Base-by-base conservation (phyloP, 1,140 invertebrate genomes). In the Odontomachus brunneus region DNA sequence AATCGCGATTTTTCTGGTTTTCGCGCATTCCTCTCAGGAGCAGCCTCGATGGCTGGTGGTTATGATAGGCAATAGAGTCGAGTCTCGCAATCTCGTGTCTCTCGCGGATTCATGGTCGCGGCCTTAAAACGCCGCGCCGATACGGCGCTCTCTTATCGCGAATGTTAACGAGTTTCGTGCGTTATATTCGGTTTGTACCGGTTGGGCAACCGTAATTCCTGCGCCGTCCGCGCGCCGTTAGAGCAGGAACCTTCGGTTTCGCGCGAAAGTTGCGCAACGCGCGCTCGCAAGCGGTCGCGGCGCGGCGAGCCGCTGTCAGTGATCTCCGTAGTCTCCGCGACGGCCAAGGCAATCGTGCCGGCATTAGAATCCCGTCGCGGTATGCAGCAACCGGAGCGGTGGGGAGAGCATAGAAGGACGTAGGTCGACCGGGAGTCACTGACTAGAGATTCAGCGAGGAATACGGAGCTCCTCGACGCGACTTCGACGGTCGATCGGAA, bases 221-320 rank as follows among this genome's bases (percentile, higher is more conserved):
- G 66, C 22, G 24, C 17, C 57, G 57, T 26, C 71, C 85, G n/a
- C n/a, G n/a, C n/a, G n/a, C n/a, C n/a, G 85, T 87, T 86, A 86
- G 80, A 67, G 38, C 48, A 51, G 73, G n/a, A 55, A 82, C 84
- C 78, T 82, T 88, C 72, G 63, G 59, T 87, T 88, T 88, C 83
- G 73, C 86, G 73, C 60, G 73, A 26, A 33, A 73, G 66, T 88
- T 88, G 73, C 86, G 80, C 83, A 88, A 88, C 66, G 26, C n/a
- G 33, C 15, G 29, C 44, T 19, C 53, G 19, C 24, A 44, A 73
- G 29, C 29, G 5, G 29, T 2, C 29, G 29, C n/a, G 5, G 29
- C 29, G 38, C 38, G 38, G 9, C 38, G 38, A 33, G 19, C 59
- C 14, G 65, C 78, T 83, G 57, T 71, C 82, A 76, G 83, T 76